Conservation (phyloP, 2,888 invertebrate genomes). For the Cinara cedri region DNA sequence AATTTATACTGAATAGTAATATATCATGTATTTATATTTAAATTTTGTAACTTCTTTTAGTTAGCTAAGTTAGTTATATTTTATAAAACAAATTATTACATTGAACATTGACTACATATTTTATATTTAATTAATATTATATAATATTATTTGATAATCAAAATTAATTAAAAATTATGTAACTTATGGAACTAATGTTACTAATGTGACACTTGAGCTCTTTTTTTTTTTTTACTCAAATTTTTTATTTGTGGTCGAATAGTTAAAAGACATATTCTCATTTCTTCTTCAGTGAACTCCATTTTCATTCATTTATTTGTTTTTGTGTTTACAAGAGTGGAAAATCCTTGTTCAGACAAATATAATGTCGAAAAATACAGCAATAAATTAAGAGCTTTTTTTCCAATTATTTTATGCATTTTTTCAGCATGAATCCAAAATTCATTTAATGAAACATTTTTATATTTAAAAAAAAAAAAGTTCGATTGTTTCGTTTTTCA, state of each 20-base stretch:
- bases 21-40: neutral
- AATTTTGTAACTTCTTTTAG: too few relatives aligned
- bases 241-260: too few relatives aligned
- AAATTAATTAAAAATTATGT: too few relatives aligned
- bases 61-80: too few relatives aligned
- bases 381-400: constrained; percentile 7
- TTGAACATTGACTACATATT: too few relatives aligned
- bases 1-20: neutral
- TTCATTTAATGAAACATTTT: constrained; percentile 11
- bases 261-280: too few relatives aligned
- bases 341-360: neutral
- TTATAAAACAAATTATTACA: too few relatives aligned
- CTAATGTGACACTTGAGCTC: neutral
- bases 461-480: constrained; percentile 12
- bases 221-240: neutral
- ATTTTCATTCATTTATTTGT: too few relatives aligned
- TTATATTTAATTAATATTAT: too few relatives aligned
- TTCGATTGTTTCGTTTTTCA: constrained; percentile 17
- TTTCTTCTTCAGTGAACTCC: too few relatives aligned
- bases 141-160: too few relatives aligned
- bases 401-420: neutral
- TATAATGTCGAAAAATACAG: neutral
- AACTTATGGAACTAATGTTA: too few relatives aligned
- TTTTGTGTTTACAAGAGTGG: constrained; percentile 1
- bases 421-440: constrained; percentile 1